phyloP scores from a whole-genome alignment of 2,888 invertebrate species.

The Cremastinae sp. region DNA sequence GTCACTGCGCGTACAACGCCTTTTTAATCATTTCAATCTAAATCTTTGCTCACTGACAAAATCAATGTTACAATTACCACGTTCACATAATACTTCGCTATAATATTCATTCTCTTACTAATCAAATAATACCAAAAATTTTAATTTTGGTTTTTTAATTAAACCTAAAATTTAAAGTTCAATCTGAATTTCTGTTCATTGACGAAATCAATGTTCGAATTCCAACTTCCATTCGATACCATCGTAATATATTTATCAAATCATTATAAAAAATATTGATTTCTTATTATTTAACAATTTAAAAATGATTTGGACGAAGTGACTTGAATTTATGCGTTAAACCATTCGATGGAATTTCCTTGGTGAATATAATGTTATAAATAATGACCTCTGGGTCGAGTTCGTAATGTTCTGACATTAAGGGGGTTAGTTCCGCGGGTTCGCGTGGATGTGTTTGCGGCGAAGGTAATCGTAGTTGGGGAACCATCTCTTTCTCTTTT shows the following conservation, averaged over 20 bases:
- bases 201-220: too few species aligned
- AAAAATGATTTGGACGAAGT: too few species aligned
- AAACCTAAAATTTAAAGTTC: too few species aligned
- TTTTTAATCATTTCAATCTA: slow-evolving; percentile 63
- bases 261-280: too few species aligned
- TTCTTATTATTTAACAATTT: too few species aligned
- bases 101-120: too few species aligned
- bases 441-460: slow-evolving; percentile 76
- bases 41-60: slow-evolving; percentile 8
- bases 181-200: too few species aligned
- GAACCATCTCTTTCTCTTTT: slow-evolving; percentile 13
- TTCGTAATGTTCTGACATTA: slow-evolving; percentile 74
- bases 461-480: slow-evolving; percentile 75
- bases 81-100: too few species aligned
- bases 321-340: neutral
- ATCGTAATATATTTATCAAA: too few species aligned
- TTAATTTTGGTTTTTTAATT: too few species aligned
- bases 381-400: slow-evolving; percentile 64
- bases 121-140: too few species aligned
- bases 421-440: slow-evolving; percentile 70
- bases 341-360: neutral
- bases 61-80: slow-evolving; percentile 42
- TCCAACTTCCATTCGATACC: too few species aligned
- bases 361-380: slow-evolving; percentile 23
- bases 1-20: slow-evolving; percentile 32